phyloP scores from a whole-genome alignment of 2,797 vertebrate genomes.

The Okamejei kenojei region DNA sequence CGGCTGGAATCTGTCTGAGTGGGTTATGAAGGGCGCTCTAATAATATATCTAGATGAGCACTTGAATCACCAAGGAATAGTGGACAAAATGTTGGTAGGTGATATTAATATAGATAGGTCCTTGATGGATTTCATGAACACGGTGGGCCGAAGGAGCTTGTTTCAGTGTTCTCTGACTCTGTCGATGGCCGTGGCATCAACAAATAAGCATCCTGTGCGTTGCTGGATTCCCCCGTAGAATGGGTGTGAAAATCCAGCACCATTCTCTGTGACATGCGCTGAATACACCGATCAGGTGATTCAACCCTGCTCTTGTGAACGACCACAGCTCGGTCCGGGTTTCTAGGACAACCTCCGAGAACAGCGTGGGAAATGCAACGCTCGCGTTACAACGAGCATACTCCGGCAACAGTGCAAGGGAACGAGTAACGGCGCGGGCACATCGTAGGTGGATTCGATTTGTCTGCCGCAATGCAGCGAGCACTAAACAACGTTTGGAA shows the following conservation, averaged over 20 bases:
- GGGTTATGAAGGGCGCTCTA: too few species aligned
- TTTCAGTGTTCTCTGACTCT: too few species aligned
- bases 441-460: not conserved
- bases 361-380: not conserved
- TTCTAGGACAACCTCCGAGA: constrained; percentile 26
- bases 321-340: not conserved
- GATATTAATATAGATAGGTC: too few species aligned
- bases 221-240: not conserved
- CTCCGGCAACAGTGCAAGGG: not conserved
- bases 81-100: too few species aligned
- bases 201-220: not conserved
- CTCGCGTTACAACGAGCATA: not conserved
- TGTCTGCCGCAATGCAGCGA: not conserved
- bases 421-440: not conserved
- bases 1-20: too few species aligned
- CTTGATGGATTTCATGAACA: too few species aligned
- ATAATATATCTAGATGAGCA: too few species aligned
- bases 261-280: constrained; percentile 7
- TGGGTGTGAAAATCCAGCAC: not conserved
- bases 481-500: not conserved
- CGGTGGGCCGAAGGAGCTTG: too few species aligned
- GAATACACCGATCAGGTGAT: not conserved
- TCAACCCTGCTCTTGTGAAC: constrained; percentile 23
- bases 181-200: not conserved
- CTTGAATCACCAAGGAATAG: too few species aligned